These are phyloP conservation scores for Drosophila nebulosa DNA, from an alignment of 1,140 invertebrate species.

Conservation along the genomic window DNA sequence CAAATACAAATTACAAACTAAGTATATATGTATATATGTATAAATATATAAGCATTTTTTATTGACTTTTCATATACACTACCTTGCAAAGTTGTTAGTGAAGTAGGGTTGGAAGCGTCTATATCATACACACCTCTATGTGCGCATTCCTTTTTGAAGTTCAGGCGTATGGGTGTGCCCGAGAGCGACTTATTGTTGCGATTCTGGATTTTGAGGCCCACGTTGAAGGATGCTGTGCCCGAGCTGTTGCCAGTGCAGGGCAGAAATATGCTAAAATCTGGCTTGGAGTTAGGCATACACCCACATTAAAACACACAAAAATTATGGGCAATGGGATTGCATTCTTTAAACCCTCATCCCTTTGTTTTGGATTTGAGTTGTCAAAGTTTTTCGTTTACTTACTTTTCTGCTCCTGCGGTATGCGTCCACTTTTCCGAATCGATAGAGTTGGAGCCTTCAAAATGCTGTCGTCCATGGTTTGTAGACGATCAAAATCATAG, in stretches of 20 bases:
- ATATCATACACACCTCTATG: slow-evolving; percentile 90
- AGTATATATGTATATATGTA: slow-evolving; percentile 26
- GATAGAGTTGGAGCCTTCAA: slow-evolving; percentile 92
- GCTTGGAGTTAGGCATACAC: slow-evolving; percentile 36
- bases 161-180: slow-evolving; percentile 94
- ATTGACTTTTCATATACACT: slow-evolving; percentile 80
- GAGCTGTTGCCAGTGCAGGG: slow-evolving; percentile 94
- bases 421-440: slow-evolving; percentile 90
- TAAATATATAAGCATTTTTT: slow-evolving; percentile 57
- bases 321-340: background rate
- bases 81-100: slow-evolving; percentile 81
- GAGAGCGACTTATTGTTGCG: slow-evolving; percentile 88
- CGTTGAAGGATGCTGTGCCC: slow-evolving; percentile 93
- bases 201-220: slow-evolving; percentile 92
- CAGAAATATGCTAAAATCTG: slow-evolving; percentile 95
- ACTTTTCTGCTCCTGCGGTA: slow-evolving; percentile 93
- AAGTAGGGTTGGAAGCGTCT: slow-evolving; percentile 81
- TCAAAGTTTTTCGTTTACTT: slow-evolving; percentile 23
- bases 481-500: slow-evolving; percentile 92
- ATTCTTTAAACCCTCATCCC: no score
- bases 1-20: background rate
- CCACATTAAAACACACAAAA: background rate
- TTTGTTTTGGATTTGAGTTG: no score
- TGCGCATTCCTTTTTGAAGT: slow-evolving; percentile 96
- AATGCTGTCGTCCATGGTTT: slow-evolving; percentile 91